Evolutionary conservation across 2,888 invertebrate genomes (phyloP), one percentile per base, ranked within the genome.

Genomic region (Meloe dianella): DNA sequence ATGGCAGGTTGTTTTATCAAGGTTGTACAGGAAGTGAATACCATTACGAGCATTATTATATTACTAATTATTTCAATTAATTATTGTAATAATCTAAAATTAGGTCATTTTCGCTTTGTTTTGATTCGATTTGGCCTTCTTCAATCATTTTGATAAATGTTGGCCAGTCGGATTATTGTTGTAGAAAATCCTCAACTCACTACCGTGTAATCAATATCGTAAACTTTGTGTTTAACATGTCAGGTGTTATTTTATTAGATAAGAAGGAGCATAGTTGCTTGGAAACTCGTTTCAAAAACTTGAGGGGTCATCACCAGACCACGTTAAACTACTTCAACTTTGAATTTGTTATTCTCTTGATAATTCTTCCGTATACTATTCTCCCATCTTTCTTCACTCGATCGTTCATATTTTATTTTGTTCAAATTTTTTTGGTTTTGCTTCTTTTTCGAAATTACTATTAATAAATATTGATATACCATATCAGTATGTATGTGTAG

Each of bases 211-310:
- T 47, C 47, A 47, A 47, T 47, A 47, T 47, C 47, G 47, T 47
- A 47, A 47, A 47, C 47, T 47, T 47, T 20, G 8, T 47, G 20
- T 47, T 47, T 47, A 47, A 47, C 47, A 47, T 47, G 47, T 47
- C 47, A 47, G 47, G 47, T 47, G 47, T 47, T 47, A 47, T 47
- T 47, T 47, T 47, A 47, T 47, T 47, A 47, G 47, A 47, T 47
- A 47, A 47, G n/a, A n/a, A 27, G 20, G 22, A 51, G 51, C 60
- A 38, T 56, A 32, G 41, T 57, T 35, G 63, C 12, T 56, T 22
- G 57, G 58, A 41, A 63, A 63, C 63, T 22, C 14, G 63, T 64
- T 63, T 63, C 63, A 58, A 63, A n/a, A 58, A 63, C 60, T 64
- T 30, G 60, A 47, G 47, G 64, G 64, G 64, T 61, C 61, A 65